Conservation (phyloP, 2,113 vertebrate species). For the Pleuronectes platessa region DNA sequence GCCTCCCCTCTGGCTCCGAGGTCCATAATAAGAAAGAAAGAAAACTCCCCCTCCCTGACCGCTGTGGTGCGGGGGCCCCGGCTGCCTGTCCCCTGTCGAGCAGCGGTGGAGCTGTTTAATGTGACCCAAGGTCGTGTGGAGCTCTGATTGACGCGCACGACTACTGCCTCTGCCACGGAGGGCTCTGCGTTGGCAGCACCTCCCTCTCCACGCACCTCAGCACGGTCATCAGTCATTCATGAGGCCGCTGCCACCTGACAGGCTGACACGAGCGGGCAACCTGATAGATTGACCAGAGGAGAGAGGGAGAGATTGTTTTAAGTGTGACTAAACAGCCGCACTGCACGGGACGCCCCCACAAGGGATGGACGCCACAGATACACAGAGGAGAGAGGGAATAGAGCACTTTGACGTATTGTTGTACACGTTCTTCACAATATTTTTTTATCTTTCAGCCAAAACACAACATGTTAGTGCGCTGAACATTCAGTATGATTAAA, state of each 20-base stretch:
- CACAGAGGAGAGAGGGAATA: not conserved
- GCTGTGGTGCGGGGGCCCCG: not conserved
- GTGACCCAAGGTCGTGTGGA: slow-evolving; percentile 72
- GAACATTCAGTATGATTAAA: no score
- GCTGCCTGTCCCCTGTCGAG: slow-evolving; percentile 2
- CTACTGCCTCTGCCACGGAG: slow-evolving; percentile 55
- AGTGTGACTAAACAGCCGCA: slow-evolving; percentile 50
- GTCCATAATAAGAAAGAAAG: not conserved
- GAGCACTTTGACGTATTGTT: not conserved
- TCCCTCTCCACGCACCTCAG: slow-evolving; percentile 49
- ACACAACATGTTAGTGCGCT: not conserved
- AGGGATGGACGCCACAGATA: not conserved
- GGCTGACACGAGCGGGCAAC: slow-evolving; percentile 57
- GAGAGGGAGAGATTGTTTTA: slow-evolving; percentile 59
- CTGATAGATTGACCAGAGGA: slow-evolving; percentile 67
- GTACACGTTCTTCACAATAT: not conserved
- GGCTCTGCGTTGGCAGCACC: slow-evolving; percentile 61
- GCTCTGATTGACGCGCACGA: slow-evolving; percentile 65
- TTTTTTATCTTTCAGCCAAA: not conserved
- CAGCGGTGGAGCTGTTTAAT: slow-evolving; percentile 37
- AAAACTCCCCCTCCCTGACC: no score
- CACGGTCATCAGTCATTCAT: slow-evolving; percentile 71
- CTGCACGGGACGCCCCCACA: not conserved
- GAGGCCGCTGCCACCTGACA: slow-evolving; percentile 48
- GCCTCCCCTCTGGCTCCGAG: not conserved